Base-by-base conservation (phyloP, 2,797 vertebrate species). In the Acipenser transmontanus region DNA sequence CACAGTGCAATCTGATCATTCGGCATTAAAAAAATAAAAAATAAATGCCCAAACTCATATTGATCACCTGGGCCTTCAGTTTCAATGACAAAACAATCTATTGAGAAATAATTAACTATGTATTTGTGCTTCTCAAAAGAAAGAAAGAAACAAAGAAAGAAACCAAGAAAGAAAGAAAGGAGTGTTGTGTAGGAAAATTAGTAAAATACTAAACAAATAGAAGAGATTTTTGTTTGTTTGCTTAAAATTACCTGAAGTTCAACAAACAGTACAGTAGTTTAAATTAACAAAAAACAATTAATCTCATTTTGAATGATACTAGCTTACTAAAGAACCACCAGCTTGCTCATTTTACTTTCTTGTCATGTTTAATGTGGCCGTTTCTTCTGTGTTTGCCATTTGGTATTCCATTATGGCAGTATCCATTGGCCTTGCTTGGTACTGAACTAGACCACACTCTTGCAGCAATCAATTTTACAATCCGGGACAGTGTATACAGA, bases 351-450 rank as follows among this genome's bases (percentile, higher is more conserved):
- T 98, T 96, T 9, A 94, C 88, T 80, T 99, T 99, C 84, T 99
- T 98, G 71, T 97, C 94, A n/a, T 93, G 86, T 85, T 85, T 94
- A 76, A 95, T 88, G 66, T 95, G 91, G 76, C 94, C 93, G 0
- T 97, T 97, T 84, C 90, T 89, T 89, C 93, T 94, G 88, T 95
- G 93, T 78, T 93, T 95, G 74, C 96, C 95, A 59, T 99, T 98
- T 65, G 89, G 87, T 77, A 96, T 79, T 71, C 92, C 93, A 0
- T 96, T 96, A 78, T 95, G 92, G 81, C 91, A 98, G 80, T 96
- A 92, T 92, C 97, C 97, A 52, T 99, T 99, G 68, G 91, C 75
- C 76, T 81, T 81, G 0, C 82, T 83, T 12, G 83, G 80, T 59
- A 77, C 76, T 6, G 75, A 78, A 61, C 50, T 80, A 68, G 71